Evolutionary conservation across 2,797 vertebrate species (phyloP), one percentile per base, ranked within the genome.

Genomic region (Pogonophryne albipinna): DNA sequence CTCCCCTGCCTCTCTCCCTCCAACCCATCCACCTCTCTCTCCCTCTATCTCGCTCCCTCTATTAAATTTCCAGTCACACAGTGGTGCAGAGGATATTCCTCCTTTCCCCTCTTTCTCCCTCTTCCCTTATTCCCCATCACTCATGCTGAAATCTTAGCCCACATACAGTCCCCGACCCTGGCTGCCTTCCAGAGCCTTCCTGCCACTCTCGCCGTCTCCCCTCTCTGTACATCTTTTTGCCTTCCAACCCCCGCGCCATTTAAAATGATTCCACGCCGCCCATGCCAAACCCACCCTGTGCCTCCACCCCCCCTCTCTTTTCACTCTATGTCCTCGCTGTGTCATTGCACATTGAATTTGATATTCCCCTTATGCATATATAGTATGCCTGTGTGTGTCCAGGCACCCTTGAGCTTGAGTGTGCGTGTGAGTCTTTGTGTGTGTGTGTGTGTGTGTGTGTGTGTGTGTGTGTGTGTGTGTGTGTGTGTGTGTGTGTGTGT

Each of bases 11-110:
- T 82, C 88, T 75, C 56, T 62, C 83, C 74, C 77, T 68, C 82
- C 61, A 71, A 70, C 78, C 80, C 78, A 78, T 83, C 86, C 51
- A 80, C 79, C 86, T 85, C 83, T 73, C 80, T 70, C 83, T 83
- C 80, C 71, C 79, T 87, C 86, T 80, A 73, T 85, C 87, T 87
- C 87, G 69, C 87, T 83, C 87, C 87, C 88, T 90, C 91, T 93
- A 95, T 95, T 95, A 94, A 94, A 94, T 95, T 95, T 95, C 95
- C 90, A 95, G 94, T 95, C 95, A 96, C 95, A 96, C 94, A 95
- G 93, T 93, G 92, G 95, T 96, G 95, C 95, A 95, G 95, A 94
- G 94, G 93, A 95, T 94, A 94, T 94, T 95, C 94, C 93, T 93
- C 87, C 92, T 92, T 93, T 93, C 89, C 88, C 65, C 66, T 58